These are phyloP conservation scores for Palloptera scutellata DNA, from an alignment of 2,888 invertebrate species.

Conservation along the genomic window DNA sequence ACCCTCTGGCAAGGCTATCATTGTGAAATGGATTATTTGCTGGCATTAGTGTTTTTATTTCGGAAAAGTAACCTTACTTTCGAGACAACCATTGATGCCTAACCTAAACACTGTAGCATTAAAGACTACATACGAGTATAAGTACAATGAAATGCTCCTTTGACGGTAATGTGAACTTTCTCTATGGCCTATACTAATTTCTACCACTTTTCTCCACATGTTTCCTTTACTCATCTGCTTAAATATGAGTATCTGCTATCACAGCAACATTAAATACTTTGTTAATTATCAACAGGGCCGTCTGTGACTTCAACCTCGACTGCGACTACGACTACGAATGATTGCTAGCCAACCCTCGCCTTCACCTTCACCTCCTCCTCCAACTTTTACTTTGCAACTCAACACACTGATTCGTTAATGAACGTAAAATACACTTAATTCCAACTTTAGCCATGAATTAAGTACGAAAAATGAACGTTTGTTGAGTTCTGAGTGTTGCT, in stretches of 20 bases:
- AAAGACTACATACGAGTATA: too few relatives aligned
- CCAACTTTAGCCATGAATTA: constrained; percentile 61
- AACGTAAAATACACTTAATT: constrained; percentile 63
- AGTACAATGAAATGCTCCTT: too few relatives aligned
- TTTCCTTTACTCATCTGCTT: too few relatives aligned
- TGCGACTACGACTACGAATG: not conserved
- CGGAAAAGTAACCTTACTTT: too few relatives aligned
- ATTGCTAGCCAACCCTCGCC: not conserved
- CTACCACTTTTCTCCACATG: too few relatives aligned
- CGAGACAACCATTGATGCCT: too few relatives aligned
- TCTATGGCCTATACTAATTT: too few relatives aligned
- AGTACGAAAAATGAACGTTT: constrained; percentile 36
- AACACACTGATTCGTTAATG: constrained; percentile 50
- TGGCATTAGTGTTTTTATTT: too few relatives aligned
- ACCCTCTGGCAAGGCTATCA: too few relatives aligned
- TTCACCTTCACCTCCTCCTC: not conserved
- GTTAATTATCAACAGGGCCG: constrained; percentile 51
- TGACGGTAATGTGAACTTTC: too few relatives aligned
- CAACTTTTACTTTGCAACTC: constrained; percentile 10
- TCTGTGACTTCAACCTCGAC: not conserved
- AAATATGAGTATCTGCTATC: constrained; percentile 40
- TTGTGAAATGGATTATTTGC: too few relatives aligned
- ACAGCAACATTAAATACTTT: constrained; percentile 50
- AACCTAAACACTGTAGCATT: too few relatives aligned
- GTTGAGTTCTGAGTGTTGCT: constrained; percentile 10